These are phyloP conservation scores for Chloromyia formosa DNA, from an alignment of 2,888 invertebrate species.

Conservation along the genomic window DNA sequence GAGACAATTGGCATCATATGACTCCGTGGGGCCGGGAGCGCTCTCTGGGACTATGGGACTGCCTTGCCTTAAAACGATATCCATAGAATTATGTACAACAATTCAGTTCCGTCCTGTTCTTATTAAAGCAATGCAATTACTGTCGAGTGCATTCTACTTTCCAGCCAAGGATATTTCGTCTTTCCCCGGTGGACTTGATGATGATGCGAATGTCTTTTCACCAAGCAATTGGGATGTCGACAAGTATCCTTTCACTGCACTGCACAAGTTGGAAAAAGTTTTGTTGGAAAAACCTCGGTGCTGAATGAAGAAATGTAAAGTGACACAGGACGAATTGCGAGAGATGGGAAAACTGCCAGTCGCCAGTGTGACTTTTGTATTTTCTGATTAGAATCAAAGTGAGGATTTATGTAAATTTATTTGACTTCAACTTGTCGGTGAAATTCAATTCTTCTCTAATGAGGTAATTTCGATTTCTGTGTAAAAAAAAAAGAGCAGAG, in stretches of 20 bases:
- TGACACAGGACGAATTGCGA: neutral
- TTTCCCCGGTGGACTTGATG: neutral
- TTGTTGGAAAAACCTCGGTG: neutral
- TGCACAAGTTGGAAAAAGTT: neutral
- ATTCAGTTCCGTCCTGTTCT: conserved; percentile 11
- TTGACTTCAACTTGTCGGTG: conserved; percentile 23
- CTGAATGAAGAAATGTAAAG: neutral
- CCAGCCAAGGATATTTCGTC: neutral
- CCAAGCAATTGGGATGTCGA: neutral
- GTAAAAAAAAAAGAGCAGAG: neutral
- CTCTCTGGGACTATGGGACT: neutral
- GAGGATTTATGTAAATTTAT: conserved; percentile 38
- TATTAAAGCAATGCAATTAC: conserved; percentile 40
- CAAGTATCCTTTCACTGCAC: neutral
- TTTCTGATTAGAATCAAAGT: conserved; percentile 38
- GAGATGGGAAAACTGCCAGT: neutral
- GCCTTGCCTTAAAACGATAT: too few species aligned
- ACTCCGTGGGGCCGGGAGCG: neutral
- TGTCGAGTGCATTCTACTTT: conserved; percentile 35
- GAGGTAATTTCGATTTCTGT: conserved; percentile 18
- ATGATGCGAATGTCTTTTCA: too few species aligned
- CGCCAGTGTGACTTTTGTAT: conserved; percentile 9
- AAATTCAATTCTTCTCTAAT: conserved; percentile 36
- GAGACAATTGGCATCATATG: neutral
- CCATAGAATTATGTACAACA: too few species aligned